Conservation (phyloP, 2,888 invertebrate genomes). For the Stratiomys singularior region DNA sequence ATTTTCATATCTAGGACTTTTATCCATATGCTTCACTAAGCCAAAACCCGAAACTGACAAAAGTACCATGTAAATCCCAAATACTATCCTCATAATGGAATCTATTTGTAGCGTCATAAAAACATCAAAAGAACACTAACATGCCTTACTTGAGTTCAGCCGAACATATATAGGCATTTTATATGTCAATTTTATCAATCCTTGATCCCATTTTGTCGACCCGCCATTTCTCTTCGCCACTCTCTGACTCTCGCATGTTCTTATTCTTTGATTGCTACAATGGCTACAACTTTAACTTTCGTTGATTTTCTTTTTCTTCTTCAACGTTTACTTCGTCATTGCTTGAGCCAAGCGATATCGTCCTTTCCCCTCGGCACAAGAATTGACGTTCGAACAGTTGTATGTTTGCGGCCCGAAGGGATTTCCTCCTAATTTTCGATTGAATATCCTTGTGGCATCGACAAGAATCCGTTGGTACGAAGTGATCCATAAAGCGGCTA, state of each 20-base stretch:
- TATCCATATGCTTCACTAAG: too few species aligned
- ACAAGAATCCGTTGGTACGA: neutral
- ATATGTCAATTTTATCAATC: slow-evolving; percentile 6
- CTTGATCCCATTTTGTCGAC: neutral
- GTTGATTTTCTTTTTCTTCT: neutral
- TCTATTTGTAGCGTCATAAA: neutral
- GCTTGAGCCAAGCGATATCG: neutral
- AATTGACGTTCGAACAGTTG: too few species aligned
- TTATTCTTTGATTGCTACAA: slow-evolving; percentile 5
- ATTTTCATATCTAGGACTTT: too few species aligned
- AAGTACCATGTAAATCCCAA: neutral
- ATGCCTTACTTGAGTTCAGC: neutral
- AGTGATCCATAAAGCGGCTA: too few species aligned
- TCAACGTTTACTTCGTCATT: neutral
- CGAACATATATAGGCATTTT: neutral
- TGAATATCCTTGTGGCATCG: slow-evolving; percentile 20
- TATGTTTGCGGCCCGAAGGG: neutral
- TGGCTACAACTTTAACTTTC: neutral
- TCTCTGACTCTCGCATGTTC: neutral
- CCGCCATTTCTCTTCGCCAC: neutral
- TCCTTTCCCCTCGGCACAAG: too few species aligned
- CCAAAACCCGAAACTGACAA: too few species aligned
- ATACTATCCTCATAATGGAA: neutral
- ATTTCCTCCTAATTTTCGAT: slow-evolving; percentile 7
- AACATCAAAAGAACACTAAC: slow-evolving; percentile 4